These are phyloP conservation scores for Tanytarsus gracilentus DNA, from an alignment of 2,888 invertebrate species.

Conservation along the genomic window DNA sequence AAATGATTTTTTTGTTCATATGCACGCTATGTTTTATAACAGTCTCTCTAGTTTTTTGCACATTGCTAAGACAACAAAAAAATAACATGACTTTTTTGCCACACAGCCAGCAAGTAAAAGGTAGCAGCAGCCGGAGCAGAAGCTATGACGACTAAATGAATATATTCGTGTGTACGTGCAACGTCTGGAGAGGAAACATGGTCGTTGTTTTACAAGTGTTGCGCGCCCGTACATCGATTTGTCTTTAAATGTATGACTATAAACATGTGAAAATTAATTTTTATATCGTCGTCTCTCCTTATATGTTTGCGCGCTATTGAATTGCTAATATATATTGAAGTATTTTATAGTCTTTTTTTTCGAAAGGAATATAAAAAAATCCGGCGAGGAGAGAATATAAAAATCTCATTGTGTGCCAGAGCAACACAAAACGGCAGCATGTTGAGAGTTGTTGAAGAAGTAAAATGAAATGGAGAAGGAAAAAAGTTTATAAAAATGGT, in stretches of 20 bases:
- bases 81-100: no score
- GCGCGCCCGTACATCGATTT: constrained; percentile 19
- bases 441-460: neutral
- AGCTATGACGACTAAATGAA: neutral
- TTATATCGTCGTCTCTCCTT: constrained; percentile 13
- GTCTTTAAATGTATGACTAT: constrained; percentile 24
- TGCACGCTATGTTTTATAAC: no score
- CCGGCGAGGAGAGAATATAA: no score
- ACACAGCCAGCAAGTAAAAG: no score
- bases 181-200: constrained; percentile 13
- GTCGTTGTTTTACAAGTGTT: constrained; percentile 17
- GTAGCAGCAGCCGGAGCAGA: neutral
- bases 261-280: constrained; percentile 23
- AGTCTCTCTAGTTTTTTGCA: no score
- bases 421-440: no score
- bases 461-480: neutral
- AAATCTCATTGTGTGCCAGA: no score
- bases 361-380: neutral
- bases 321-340: constrained; percentile 11
- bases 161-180: constrained; percentile 3
- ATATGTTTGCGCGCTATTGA: neutral
- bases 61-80: no score
- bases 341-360: constrained; percentile 5
- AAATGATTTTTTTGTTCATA: no score
- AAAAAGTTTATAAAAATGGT: constrained; percentile 1